These are phyloP conservation scores for Andrena trimmerana DNA, from an alignment of 2,888 invertebrate genomes.

Conservation along the genomic window DNA sequence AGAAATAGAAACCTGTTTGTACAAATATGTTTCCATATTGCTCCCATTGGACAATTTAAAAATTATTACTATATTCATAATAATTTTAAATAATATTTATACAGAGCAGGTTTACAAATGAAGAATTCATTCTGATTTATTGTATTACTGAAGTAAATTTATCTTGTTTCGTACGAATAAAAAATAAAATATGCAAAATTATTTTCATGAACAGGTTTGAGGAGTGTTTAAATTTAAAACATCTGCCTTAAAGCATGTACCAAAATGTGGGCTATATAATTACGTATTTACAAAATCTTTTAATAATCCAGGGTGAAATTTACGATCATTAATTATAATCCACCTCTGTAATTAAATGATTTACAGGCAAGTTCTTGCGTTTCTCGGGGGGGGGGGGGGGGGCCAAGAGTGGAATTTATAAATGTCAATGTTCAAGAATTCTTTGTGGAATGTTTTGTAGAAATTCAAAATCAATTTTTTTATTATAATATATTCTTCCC, in stretches of 20 bases:
- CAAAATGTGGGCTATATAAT: constrained; percentile 18
- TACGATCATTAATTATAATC: constrained; percentile 25
- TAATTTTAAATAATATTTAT: no score
- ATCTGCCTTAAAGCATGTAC: background rate
- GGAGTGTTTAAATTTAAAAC: constrained; percentile 8
- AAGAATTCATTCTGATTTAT: no score
- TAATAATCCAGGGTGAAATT: constrained; percentile 18
- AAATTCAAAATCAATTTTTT: no score
- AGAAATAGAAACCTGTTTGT: no score
- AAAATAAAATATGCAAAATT: background rate
- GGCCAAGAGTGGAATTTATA: background rate
- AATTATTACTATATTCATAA: no score
- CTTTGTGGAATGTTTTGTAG: no score
- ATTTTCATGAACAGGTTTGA: background rate
- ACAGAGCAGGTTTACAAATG: no score
- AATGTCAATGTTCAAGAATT: background rate
- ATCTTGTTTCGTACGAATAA: no score
- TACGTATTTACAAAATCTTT: constrained; percentile 18
- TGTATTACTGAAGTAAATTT: no score
- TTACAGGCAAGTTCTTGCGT: background rate
- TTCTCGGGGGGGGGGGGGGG: background rate
- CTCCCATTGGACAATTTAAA: no score
- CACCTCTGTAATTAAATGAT: constrained; percentile 18
- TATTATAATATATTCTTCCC: no score
- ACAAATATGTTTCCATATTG: no score